Base-by-base conservation (phyloP, 2,113 vertebrate genomes). In the Thymallus thymallus region DNA sequence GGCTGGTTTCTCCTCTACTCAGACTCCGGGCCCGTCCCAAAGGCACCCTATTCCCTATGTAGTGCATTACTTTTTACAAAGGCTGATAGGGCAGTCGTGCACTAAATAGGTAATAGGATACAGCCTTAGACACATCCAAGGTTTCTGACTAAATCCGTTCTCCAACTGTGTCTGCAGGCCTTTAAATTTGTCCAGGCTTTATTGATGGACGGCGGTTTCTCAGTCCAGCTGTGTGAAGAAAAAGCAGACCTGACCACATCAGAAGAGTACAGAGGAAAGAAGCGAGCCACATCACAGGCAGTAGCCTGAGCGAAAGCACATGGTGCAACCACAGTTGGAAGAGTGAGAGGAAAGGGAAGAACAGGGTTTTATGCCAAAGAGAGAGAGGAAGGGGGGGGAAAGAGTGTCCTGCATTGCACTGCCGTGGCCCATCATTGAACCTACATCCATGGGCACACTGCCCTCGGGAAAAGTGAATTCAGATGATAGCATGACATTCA, bases 221-320 rank as follows among this genome's bases (percentile, higher is more conserved):
- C 72, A 13, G 20, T 81, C 80, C 78, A 82, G 82, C 79, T 89
- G 84, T 72, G 80, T 61, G 72, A 80, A 82, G 76, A 74, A 83
- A 80, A 83, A 75, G 78, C 48, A 60, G 75, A 62, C 61, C 51
- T 62, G 63, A 90, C 89, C 88, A 80, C 90, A 91, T 89, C 87
- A 90, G 65, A 88, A 74, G 75, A 76, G 75, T n/a, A 80, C 76
- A 72, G 82, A 76, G 73, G 74, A 77, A 88, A 84, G 85, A 81
- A 86, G 86, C 70, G 77, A 74, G 82, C 81, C 69, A 85, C 85
- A 85, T 87, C 81, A 84, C 82, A 90, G 82, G 82, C 82, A 48
- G 76, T 10, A 70, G 75, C 80, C 82, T 87, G 81, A 87, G 82
- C 74, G 84, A 91, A 91, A 91, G 85, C 87, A 86, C 85, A 86